Base-by-base conservation (phyloP, 2,113 vertebrate genomes). In the Baryphthengus martii region DNA sequence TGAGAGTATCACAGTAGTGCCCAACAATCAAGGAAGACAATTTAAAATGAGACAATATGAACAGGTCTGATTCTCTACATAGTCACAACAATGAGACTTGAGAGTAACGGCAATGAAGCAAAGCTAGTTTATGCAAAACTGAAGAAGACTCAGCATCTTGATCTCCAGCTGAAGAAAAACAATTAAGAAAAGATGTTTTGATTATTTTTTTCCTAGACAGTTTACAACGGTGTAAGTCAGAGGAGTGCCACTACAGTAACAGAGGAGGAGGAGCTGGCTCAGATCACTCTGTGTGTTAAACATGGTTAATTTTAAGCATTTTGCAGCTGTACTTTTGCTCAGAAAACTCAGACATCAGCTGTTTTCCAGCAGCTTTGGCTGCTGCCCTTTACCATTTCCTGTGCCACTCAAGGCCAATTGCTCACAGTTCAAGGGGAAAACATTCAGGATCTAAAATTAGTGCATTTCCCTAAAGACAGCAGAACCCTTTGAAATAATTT, bases 311-410 rank as follows among this genome's bases (percentile, higher is more conserved):
- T 85, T 70, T 82, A 76, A 86, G 21, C 37, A 62, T 84, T 90
- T 95, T 86, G 68, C 85, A 93, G 79, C 90, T 93, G 71, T 76
- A 39, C 24, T 70, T 93, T 26, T 94, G n/a, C 62, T 88, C 67
- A 77, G 55, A 88, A 91, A 94, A 79, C n/a, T 80, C n/a, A 85
- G 75, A 65, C 44, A 82, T 88, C 85, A 93, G 88, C 90, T 93
- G 58, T 72, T 90, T 93, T 85, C 49, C 79, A 76, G 71, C 44
- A 90, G 59, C 82, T 90, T 93, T 85, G 66, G 74, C 74, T 65
- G 49, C 78, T 95, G 58, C 75, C 50, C 63, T 88, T 93, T 61
- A 58, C 78, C 67, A 76, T 88, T 94, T 95, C 85, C 94, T 94
- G 82, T 90, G 85, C 53, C 85, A 83, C 71, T 88, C 74, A 90